A percentile compares a stretch with the other conserved stretches of the same genome.
These are phyloP conservation scores for Napeogenes inachia DNA, from an alignment of 2,888 invertebrate species.

Conservation along the genomic window DNA sequence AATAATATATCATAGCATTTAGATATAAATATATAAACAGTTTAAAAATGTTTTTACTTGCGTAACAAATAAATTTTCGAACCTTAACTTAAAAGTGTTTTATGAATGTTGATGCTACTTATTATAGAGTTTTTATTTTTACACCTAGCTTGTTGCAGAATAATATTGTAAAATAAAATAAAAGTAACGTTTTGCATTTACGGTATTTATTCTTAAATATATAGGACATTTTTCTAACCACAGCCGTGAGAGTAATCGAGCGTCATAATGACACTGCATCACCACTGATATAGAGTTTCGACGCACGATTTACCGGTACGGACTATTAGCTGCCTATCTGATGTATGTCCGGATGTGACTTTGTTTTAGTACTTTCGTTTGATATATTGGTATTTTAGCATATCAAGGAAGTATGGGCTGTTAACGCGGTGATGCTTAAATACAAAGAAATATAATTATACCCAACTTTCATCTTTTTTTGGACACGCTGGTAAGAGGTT, in stretches of 20 bases:
- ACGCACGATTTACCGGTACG: slow-evolving; percentile 72
- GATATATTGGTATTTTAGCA: slow-evolving; percentile 28
- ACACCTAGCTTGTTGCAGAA: too few species aligned
- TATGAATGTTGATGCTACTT: too few species aligned
- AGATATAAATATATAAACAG: too few species aligned
- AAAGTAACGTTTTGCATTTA: background rate
- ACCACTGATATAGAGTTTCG: slow-evolving; percentile 64
- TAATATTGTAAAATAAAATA: too few species aligned
- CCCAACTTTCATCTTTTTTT: background rate
- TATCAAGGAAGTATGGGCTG: slow-evolving; percentile 14
- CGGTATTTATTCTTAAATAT: background rate
- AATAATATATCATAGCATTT: too few species aligned
- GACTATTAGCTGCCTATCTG: slow-evolving; percentile 68
- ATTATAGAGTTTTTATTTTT: too few species aligned
- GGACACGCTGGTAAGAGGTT: too few species aligned
- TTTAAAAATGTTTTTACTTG: too few species aligned
- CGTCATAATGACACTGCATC: slow-evolving; percentile 60
- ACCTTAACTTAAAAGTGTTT: too few species aligned
- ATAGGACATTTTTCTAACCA: slow-evolving; percentile 7
- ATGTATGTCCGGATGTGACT: slow-evolving; percentile 41
- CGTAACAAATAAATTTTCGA: too few species aligned
- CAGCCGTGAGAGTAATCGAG: slow-evolving; percentile 56
- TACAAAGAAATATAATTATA: background rate
- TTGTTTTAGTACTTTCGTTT: slow-evolving; percentile 35
- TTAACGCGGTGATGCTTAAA: background rate